These are phyloP conservation scores for Coptodon bakossiorum DNA, from an alignment of 2,113 vertebrate genomes.

Conservation along the genomic window DNA sequence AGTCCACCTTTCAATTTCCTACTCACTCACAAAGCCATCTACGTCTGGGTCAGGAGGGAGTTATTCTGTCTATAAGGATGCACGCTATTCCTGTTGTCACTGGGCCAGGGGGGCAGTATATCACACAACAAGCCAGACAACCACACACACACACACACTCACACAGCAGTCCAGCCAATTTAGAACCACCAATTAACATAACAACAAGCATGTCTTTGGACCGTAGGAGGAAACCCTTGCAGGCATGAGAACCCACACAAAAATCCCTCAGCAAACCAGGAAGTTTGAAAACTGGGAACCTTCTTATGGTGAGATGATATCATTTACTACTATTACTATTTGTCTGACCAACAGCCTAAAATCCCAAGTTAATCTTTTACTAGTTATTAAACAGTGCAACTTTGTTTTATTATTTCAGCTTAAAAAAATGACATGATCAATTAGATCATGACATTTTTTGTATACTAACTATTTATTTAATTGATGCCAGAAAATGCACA, in stretches of 20 bases:
- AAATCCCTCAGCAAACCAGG: not conserved
- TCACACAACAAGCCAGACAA: not conserved
- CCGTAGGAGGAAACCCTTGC: not conserved
- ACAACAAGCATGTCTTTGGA: not conserved
- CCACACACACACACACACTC: not conserved
- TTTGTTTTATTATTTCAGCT: not conserved
- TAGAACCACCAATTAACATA: not conserved
- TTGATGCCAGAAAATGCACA: not conserved
- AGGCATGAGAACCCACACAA: not conserved
- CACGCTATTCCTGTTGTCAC: not conserved
- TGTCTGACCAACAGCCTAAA: not conserved
- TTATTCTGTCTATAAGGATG: not conserved
- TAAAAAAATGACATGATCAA: not conserved
- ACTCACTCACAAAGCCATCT: not conserved
- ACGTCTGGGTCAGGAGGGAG: not conserved
- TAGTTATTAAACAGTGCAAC: not conserved
- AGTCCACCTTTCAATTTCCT: not conserved
- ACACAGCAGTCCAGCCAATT: not conserved
- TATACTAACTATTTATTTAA: not conserved
- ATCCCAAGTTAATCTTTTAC: not conserved
- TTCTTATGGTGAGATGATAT: not conserved
- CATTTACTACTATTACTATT: not conserved
- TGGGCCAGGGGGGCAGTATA: not conserved
- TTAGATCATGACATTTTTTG: not conserved
- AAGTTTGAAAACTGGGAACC: not conserved